Base-by-base conservation (phyloP, 2,797 vertebrate genomes). In the Carcharodon carcharias region DNA sequence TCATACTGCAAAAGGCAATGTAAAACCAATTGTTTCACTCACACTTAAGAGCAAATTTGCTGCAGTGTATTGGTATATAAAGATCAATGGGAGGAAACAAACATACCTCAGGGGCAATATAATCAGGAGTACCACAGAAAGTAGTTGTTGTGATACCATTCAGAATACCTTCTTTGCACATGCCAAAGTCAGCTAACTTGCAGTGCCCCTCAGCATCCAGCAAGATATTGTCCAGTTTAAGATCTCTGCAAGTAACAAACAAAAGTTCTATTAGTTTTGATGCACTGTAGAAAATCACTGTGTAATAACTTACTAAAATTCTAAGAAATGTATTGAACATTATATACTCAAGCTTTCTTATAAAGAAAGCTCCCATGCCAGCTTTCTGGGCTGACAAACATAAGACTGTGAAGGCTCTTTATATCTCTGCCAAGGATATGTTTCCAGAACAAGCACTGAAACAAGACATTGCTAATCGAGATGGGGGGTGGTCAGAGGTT, bases 221-320 rank as follows among this genome's bases (percentile, higher is more conserved):
- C 96, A 99, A 98, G 96, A 99, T 99, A 97, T 99, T 99, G 98
- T 99, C 99, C 98, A 99, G 98, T 98, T 99, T 99, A 97, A 99
- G 97, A 97, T 99, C 99, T 97, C 99, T 99, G 98, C 12, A 97
- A 73, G 96, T 96, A 97, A 3, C 96, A 92, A 28, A 95, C 3
- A 21, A 96, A 95, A 12, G 18, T 54, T 21, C 45, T 35, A 58
- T 95, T 73, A 77, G 50, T 56, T 9, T 35, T 50, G 73, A 77
- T 7, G 65, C 18, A 67, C 65, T 67, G 65, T 67, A 67, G 65
- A 16, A 67, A 67, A 18, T 67, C 65, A 21, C 18, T 67, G 45
- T 67, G 9, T 9, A 58, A 67, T 21, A 67, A 67, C 18, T 67
- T 67, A 18, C 67, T 23, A 18, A 67, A 67, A 67, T 67, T 67